phyloP scores from a whole-genome alignment of 2,888 invertebrate genomes.

The Drosophila suboccidentalis region DNA sequence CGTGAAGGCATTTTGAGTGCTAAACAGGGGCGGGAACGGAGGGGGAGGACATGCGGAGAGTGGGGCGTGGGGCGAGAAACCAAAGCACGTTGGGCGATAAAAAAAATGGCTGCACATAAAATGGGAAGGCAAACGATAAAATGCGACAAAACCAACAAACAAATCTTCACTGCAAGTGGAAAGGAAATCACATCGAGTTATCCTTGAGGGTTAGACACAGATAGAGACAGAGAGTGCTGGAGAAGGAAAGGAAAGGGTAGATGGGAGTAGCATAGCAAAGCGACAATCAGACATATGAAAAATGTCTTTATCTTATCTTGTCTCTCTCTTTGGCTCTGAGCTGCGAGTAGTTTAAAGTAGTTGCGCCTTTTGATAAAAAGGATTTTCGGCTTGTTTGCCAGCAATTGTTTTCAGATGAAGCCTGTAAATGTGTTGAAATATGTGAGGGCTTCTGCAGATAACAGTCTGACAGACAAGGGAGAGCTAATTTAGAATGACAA shows the following conservation, averaged over 20 bases:
- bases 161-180: slow-evolving; percentile 45
- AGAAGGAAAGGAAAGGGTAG: not conserved
- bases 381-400: slow-evolving; percentile 27
- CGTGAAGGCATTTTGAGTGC: slow-evolving; percentile 27
- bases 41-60: slow-evolving; percentile 5
- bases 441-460: not conserved
- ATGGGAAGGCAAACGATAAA: slow-evolving; percentile 65
- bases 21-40: not conserved
- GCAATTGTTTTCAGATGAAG: slow-evolving; percentile 35
- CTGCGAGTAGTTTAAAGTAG: slow-evolving; percentile 43
- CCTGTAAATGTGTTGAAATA: slow-evolving; percentile 4
- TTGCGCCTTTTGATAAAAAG: slow-evolving; percentile 24
- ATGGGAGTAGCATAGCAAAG: not conserved
- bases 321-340: not conserved
- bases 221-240: slow-evolving; percentile 1
- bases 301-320: slow-evolving; percentile 61
- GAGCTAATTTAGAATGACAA: slow-evolving; percentile 1
- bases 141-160: slow-evolving; percentile 71
- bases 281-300: slow-evolving; percentile 57
- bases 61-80: slow-evolving; percentile 3
- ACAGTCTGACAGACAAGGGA: not conserved
- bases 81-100: slow-evolving; percentile 64
- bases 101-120: slow-evolving; percentile 74
- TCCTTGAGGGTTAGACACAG: slow-evolving; percentile 52
- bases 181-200: slow-evolving; percentile 64